Base-by-base conservation (phyloP, 2,888 invertebrate species). In the Syrista parreyssii region DNA sequence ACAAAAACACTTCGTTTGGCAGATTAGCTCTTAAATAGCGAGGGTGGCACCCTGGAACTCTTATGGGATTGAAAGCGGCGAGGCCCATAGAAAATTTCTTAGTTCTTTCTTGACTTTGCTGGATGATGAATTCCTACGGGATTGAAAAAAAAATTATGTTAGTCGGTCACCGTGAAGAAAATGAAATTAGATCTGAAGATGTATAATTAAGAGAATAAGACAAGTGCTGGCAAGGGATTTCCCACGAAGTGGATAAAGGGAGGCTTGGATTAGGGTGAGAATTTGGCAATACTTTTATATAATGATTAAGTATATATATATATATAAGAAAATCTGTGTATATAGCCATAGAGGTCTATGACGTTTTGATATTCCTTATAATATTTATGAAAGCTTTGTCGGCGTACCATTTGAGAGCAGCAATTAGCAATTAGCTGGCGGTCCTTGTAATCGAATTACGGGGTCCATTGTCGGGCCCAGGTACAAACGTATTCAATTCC, bases 1-100 rank as follows among this genome's bases (percentile, higher is more conserved):
- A 91, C 91, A 91, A 91, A 91, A 91, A 91, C 91, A 91, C 91
- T 91, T 91, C 91, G 90, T 91, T 91, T 91, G 90, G 88, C 88
- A 89, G 91, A 91, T 91, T 91, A 91, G 91, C 91, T 90, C 91
- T 90, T 91, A 91, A 91, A 91, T 90, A 89, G 87, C 87, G 85
- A 86, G 87, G 86, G 34, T 73, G 73, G 73, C n/a, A 23, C 15
- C 6, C 40, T 40, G 40, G 40, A 40, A 40, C 40, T 40, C 40
- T 40, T 40, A 40, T 40, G 40, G 40, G 23, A 40, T 40, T 23
- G 73, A 33, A 23, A 33, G 73, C 73, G 12, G 34, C 31, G 32
- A 31, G 4, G 30, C 71, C 71, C 23, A 40, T 23, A 40, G 40
- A 40, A 40, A 40, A 40, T 40, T 40, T 40, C 40, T 40, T 40